Evolutionary conservation across 2,888 invertebrate genomes (phyloP), one percentile per base, ranked within the genome.

Genomic region (Ferrisia virgata): DNA sequence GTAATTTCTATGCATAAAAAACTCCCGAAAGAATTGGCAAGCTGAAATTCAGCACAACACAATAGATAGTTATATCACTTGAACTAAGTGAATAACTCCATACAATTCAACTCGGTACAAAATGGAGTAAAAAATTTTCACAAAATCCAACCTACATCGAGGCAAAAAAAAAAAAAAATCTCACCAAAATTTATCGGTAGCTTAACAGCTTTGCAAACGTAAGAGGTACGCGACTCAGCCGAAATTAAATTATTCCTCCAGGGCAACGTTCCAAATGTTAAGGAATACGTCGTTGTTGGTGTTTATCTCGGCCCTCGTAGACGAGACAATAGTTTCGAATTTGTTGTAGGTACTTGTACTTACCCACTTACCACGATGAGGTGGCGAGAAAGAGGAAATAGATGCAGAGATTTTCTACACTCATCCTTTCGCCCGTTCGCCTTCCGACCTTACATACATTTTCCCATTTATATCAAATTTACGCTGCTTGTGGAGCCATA

Each of bases 191-290:
- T 72, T 72, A 72, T 72, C 33, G 72, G 72, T 72, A 33, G 31
- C 33, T 72, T 58, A 58, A 58, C 58, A 25, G 22, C 58, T 58
- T 58, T 22, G 9, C 58, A n/a, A 22, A 22, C 69, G 31, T 64
- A 33, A 31, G n/a, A 33, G 13, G 72, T 28, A 64, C 28, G 13
- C n/a, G 28, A 64, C 31, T 9, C 33, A 76, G 18, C 72, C 28
- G 28, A 28, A 76, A 76, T 76, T 76, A 76, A 76, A 76, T 76
- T 76, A 76, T 76, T 76, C 72, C 69, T 69, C 31, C 36, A 76
- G 33, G 72, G 72, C 72, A 76, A 76, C 72, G 36, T 18, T 76
- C 72, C 72, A 76, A 76, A 76, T 36, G 72, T 36, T 36, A 36
- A 76, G 22, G 36, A 76, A 36, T 33, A 76, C n/a, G 22, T 36